A percentile compares a stretch with the other conserved stretches of the same genome.
phyloP scores from a whole-genome alignment of 2,797 vertebrate genomes.

The Myotis planiceps region DNA sequence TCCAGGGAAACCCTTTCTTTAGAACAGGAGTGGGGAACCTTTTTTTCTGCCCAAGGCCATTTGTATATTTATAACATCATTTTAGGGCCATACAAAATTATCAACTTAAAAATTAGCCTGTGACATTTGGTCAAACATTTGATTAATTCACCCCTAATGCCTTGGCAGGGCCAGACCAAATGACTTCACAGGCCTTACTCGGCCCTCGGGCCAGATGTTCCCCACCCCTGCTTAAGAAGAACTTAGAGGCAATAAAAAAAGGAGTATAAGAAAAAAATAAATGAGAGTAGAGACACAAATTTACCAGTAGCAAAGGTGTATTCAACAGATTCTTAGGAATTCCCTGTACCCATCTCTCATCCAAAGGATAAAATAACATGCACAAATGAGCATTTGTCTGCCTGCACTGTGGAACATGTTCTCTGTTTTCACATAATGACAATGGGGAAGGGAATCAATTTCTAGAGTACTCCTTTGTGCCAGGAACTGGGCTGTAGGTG shows the following conservation, averaged over 20 bases:
- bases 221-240: not conserved
- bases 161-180: too few species aligned
- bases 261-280: not conserved
- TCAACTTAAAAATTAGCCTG: too few species aligned
- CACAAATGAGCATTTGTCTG: not conserved
- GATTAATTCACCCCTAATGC: too few species aligned
- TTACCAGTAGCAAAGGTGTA: not conserved
- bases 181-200: too few species aligned
- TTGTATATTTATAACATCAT: too few species aligned
- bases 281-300: not conserved
- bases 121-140: too few species aligned
- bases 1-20: slow-evolving; percentile 3
- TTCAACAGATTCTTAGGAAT: not conserved
- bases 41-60: too few species aligned
- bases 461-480: not conserved
- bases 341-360: not conserved
- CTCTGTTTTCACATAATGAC: not conserved
- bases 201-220: too few species aligned
- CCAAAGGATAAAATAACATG: not conserved
- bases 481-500: not conserved
- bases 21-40: not conserved
- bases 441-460: not conserved
- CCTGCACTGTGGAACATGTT: not conserved
- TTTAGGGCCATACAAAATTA: too few species aligned
- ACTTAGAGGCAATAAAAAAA: not conserved